phyloP scores from a whole-genome alignment of 2,888 invertebrate genomes.

The Spodoptera picta region DNA sequence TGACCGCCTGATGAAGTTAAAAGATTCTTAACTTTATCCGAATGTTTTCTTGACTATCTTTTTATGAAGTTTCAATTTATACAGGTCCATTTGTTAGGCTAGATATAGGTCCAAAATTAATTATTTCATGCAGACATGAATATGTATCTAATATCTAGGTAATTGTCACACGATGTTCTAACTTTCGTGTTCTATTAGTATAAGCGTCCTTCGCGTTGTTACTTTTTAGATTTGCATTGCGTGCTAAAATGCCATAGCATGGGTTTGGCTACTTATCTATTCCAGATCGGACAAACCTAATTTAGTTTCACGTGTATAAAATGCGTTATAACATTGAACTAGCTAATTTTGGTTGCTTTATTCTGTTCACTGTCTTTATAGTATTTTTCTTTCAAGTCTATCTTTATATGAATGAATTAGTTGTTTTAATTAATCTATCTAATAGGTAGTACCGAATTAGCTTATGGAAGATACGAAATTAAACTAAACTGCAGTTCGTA shows the following conservation, averaged over 20 bases:
- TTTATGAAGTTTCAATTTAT: too few relatives aligned
- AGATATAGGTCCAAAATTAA: not conserved
- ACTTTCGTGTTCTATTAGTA: conserved; percentile 7
- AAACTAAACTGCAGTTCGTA: too few relatives aligned
- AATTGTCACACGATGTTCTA: conserved; percentile 15
- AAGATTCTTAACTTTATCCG: not conserved
- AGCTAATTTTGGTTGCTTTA: too few relatives aligned
- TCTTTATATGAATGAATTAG: too few relatives aligned
- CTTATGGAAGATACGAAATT: too few relatives aligned
- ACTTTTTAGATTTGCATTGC: conserved; percentile 20
- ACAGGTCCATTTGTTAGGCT: too few relatives aligned
- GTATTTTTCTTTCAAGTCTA: too few relatives aligned
- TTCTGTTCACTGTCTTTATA: too few relatives aligned
- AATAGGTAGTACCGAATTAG: too few relatives aligned
- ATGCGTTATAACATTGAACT: not conserved
- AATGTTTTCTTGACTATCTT: not conserved
- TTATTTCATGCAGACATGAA: not conserved
- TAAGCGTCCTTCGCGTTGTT: conserved; percentile 25
- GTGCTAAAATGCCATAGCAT: conserved; percentile 21
- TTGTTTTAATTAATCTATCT: too few relatives aligned
- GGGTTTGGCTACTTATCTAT: conserved; percentile 20
- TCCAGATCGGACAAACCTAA: conserved; percentile 12
- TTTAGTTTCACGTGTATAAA: conserved; percentile 17
- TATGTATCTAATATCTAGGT: conserved; percentile 6
- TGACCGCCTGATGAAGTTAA: too few relatives aligned